Conservation (phyloP, 2,113 vertebrate genomes). For the Speoplatyrhinus poulsoni region DNA sequence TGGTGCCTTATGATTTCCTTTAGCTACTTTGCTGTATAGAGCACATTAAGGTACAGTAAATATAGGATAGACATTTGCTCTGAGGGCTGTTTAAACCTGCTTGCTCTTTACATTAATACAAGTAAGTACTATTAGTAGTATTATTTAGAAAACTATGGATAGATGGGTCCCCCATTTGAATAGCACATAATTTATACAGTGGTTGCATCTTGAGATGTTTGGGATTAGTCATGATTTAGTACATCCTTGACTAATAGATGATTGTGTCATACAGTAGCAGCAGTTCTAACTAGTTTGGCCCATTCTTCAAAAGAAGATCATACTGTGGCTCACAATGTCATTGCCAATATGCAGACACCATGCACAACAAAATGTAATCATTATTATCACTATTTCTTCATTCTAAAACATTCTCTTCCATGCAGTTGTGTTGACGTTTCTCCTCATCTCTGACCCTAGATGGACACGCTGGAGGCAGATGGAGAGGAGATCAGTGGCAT, state of each 20-base stretch:
- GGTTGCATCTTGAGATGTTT: slow-evolving; percentile 33
- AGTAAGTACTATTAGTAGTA: neutral
- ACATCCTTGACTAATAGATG: slow-evolving; percentile 7
- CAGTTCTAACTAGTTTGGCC: too few species aligned
- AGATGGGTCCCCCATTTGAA: neutral
- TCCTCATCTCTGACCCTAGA: slow-evolving; percentile 72
- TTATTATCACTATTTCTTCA: neutral
- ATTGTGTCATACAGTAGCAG: too few species aligned
- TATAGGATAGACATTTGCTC: slow-evolving; percentile 37
- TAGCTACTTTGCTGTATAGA: slow-evolving; percentile 33
- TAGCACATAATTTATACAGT: slow-evolving; percentile 14
- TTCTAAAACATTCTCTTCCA: neutral
- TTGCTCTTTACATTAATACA: slow-evolving; percentile 6
- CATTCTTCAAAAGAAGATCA: neutral
- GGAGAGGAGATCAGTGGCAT: slow-evolving; percentile 98
- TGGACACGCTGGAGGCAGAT: slow-evolving; percentile 88
- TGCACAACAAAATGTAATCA: neutral
- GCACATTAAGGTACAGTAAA: slow-evolving; percentile 12
- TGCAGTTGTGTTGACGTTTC: slow-evolving; percentile 38
- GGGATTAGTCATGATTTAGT: slow-evolving; percentile 33
- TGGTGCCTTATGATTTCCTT: slow-evolving; percentile 39
- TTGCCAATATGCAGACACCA: neutral
- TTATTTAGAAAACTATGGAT: too few species aligned
- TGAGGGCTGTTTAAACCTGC: neutral
- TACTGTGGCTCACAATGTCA: neutral